A percentile compares a stretch with the other conserved stretches of the same genome.
phyloP scores from a whole-genome alignment of 2,113 vertebrate genomes.

The Tenebrosternarchus preto region DNA sequence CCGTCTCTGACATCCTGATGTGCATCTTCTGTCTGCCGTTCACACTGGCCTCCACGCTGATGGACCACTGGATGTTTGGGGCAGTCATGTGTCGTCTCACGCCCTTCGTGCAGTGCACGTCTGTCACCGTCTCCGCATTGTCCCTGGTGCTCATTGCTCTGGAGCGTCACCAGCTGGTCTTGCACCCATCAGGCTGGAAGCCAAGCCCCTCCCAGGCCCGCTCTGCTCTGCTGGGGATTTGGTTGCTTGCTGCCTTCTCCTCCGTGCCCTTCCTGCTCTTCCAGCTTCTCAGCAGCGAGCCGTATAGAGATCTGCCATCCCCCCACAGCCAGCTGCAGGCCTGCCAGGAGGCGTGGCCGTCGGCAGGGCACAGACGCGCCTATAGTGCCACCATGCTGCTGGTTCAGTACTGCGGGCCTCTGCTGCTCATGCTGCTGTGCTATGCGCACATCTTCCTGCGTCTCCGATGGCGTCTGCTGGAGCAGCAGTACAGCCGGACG shows the following conservation, averaged over 20 bases:
- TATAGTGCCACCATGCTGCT: constrained; percentile 85
- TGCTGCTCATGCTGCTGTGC: constrained; percentile 84
- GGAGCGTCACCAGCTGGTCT: constrained; percentile 92
- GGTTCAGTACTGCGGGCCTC: constrained; percentile 84
- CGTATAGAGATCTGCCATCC: constrained; percentile 54
- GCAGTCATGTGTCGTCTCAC: constrained; percentile 84
- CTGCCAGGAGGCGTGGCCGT: constrained; percentile 85
- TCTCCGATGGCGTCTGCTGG: constrained; percentile 77
- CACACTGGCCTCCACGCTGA: constrained; percentile 85
- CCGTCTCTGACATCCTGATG: constrained; percentile 90
- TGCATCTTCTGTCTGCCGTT: constrained; percentile 89
- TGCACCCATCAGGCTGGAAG: constrained; percentile 90
- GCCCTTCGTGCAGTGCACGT: constrained; percentile 87
- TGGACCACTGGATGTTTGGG: constrained; percentile 95
- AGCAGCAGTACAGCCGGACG: constrained; percentile 62
- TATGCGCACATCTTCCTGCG: constrained; percentile 84
- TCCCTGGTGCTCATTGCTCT: constrained; percentile 90
- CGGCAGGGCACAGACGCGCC: constrained; percentile 75
- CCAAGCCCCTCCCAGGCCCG: constrained; percentile 85
- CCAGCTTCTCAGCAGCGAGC: constrained; percentile 78
- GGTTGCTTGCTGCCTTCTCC: constrained; percentile 81
- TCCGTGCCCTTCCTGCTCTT: constrained; percentile 86
- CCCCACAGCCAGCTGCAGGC: constrained; percentile 69
- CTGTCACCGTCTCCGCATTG: constrained; percentile 88
- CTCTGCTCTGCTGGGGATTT: constrained; percentile 78